These are phyloP conservation scores for Zaprionus camerounensis DNA, from an alignment of 1,140 invertebrate genomes.

Conservation along the genomic window DNA sequence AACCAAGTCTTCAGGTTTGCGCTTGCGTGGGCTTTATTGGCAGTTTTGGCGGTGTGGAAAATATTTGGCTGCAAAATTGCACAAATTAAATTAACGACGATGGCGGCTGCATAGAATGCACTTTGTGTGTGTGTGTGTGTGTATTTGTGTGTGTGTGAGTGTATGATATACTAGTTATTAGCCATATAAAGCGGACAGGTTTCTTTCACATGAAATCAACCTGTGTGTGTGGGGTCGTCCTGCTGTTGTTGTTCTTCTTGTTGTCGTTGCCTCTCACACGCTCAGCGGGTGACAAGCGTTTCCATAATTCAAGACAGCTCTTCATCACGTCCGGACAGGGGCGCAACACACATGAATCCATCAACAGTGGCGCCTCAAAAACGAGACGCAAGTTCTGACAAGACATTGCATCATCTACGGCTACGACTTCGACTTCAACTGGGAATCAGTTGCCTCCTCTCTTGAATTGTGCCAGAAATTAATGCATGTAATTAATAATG, in stretches of 20 bases:
- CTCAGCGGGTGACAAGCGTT: constrained; percentile 81
- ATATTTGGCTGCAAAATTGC: constrained; percentile 80
- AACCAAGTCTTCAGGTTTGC: constrained; percentile 71
- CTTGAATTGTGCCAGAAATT: constrained; percentile 66
- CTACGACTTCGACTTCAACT: not conserved
- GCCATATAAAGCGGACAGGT: constrained; percentile 28
- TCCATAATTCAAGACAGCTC: constrained; percentile 79
- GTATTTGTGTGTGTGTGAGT: constrained; percentile 13
- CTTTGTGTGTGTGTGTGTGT: not conserved
- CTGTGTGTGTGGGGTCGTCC: constrained; percentile 43
- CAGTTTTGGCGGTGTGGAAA: constrained; percentile 77
- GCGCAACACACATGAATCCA: constrained; percentile 61
- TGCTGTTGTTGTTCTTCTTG: not conserved
- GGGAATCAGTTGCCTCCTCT: constrained; percentile 35
- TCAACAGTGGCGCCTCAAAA: constrained; percentile 81
- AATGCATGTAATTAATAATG: constrained; percentile 82
- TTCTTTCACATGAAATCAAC: constrained; percentile 43
- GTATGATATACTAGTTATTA: constrained; percentile 31
- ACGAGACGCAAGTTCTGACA: constrained; percentile 12
- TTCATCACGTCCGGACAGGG: constrained; percentile 60
- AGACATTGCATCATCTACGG: constrained; percentile 64
- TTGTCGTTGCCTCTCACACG: constrained; percentile 49
- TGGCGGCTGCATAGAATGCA: constrained; percentile 52
- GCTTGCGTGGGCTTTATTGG: constrained; percentile 80
- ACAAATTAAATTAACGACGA: constrained; percentile 80